phyloP scores from a whole-genome alignment of 2,797 vertebrate genomes.

The Gila robusta region DNA sequence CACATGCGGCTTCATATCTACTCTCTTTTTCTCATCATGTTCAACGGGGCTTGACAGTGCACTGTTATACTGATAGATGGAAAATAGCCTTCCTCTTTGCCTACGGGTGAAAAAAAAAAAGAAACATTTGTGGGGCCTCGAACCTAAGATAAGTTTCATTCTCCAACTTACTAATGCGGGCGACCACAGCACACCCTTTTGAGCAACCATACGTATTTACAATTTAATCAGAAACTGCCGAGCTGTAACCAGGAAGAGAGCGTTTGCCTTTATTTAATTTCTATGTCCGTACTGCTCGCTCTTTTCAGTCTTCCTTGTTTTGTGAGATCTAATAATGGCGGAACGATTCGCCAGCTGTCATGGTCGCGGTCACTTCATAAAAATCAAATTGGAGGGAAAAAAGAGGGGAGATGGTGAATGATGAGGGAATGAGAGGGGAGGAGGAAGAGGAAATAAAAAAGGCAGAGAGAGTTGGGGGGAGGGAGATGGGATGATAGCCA shows the following conservation, averaged over 20 bases:
- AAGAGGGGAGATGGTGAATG: constrained; percentile 12
- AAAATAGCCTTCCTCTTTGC: constrained; percentile 37
- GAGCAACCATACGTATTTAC: constrained; percentile 67
- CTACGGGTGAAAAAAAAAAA: background rate
- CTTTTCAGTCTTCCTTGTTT: constrained; percentile 26
- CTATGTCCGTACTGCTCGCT: background rate
- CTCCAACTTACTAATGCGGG: constrained; percentile 62
- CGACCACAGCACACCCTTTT: constrained; percentile 66
- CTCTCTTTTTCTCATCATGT: constrained; percentile 39
- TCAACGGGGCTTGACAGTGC: constrained; percentile 23
- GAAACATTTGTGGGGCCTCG: constrained; percentile 53
- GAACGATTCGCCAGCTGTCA: constrained; percentile 47
- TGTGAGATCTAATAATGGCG: constrained; percentile 56
- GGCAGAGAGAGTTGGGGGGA: constrained; percentile 37
- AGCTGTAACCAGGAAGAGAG: constrained; percentile 60
- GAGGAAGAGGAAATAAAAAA: background rate
- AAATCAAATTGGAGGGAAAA: constrained; percentile 57
- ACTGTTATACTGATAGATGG: constrained; percentile 28
- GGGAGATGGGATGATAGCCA: constrained; percentile 16
- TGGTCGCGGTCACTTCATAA: constrained; percentile 55
- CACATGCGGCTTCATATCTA: constrained; percentile 40
- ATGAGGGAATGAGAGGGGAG: constrained; percentile 7
- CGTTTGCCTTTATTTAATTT: constrained; percentile 53
- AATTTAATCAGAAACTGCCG: constrained; percentile 67
- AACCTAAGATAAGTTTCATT: constrained; percentile 59